Base-by-base conservation (phyloP, 1,140 invertebrate species). In the Akabosia matsudoensis region DNA sequence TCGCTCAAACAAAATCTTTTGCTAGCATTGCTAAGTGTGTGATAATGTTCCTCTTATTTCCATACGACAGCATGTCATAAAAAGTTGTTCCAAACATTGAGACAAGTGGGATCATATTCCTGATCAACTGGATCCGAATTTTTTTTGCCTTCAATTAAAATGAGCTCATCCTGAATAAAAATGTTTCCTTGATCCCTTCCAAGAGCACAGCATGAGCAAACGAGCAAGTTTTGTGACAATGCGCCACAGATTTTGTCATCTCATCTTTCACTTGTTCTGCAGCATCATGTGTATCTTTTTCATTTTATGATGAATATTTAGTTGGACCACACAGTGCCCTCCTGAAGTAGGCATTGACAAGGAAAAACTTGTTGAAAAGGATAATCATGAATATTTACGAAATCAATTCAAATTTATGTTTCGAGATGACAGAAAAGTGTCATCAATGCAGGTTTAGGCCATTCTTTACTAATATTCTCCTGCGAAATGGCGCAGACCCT, bases 321-420 rank as follows among this genome's bases (percentile, higher is more conserved):
- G n/a, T n/a, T n/a, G 54, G 61, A 67, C 61, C 61, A 67, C 61
- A 67, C 61, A 67, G 18, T n/a, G 18, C 54, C 24, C 24, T 56
- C 14, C 28, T 7, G 7, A 18, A 10, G 37, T 45, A 45, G 37
- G 37, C 18, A 45, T 18, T 45, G 37, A 45, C 37, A 45, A 45
- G 37, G 7, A 67, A 10, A 67, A 67, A 67, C 61, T 67, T 67
- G 61, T 67, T 67, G 61, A 31, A 67, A 30, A 30, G 61, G 10
- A 7, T 61, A 56, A 7, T 16, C 54, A 56, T 56, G 54, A 7
- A 67, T 67, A 7, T 67, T 67, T 28, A 30, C 26, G 24, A 7
- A 30, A 67, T 22, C 61, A 67, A 30, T 67, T 67, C 18, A 7
- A 45, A 45, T 10, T 45, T 18, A 7, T 45, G 7, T 45, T 18